These are phyloP conservation scores for Urocolius indicus DNA, from an alignment of 2,113 vertebrate species.

Conservation along the genomic window DNA sequence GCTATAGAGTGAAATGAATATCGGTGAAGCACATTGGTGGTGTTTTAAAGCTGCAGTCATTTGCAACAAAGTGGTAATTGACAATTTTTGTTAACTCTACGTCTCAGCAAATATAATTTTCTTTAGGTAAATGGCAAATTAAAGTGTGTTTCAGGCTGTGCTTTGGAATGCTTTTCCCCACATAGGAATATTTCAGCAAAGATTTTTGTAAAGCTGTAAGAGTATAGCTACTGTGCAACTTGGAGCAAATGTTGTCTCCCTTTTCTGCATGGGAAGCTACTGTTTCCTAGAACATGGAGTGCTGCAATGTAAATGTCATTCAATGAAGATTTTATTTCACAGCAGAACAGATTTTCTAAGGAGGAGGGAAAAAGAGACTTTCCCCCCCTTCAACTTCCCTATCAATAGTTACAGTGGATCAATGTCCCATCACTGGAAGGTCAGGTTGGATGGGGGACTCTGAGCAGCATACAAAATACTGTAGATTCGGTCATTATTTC, in stretches of 20 bases:
- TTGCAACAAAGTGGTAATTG: constrained; percentile 36
- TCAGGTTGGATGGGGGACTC: not conserved
- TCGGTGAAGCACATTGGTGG: not conserved
- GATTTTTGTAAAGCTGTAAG: not conserved
- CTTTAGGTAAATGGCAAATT: constrained; percentile 48
- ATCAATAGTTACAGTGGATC: not conserved
- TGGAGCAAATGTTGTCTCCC: not conserved
- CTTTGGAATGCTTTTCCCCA: constrained; percentile 24
- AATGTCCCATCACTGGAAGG: fast-evolving
- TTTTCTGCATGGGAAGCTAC: not conserved
- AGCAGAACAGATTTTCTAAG: not conserved
- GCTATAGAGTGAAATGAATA: constrained; percentile 41
- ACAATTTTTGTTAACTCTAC: constrained; percentile 46
- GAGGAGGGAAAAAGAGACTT: not conserved
- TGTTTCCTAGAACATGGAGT: not conserved
- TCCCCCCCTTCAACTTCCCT: not conserved
- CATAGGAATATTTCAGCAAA: not conserved
- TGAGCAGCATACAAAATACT: not conserved
- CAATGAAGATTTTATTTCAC: not conserved
- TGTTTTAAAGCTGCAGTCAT: constrained; percentile 25
- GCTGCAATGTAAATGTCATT: not conserved
- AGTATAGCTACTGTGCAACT: not conserved
- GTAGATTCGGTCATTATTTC: not conserved
- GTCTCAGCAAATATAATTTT: constrained; percentile 31
- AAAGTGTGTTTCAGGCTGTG: not conserved